Base-by-base conservation (phyloP, 2,888 invertebrate species). In the Zaprionus lineosus region DNA sequence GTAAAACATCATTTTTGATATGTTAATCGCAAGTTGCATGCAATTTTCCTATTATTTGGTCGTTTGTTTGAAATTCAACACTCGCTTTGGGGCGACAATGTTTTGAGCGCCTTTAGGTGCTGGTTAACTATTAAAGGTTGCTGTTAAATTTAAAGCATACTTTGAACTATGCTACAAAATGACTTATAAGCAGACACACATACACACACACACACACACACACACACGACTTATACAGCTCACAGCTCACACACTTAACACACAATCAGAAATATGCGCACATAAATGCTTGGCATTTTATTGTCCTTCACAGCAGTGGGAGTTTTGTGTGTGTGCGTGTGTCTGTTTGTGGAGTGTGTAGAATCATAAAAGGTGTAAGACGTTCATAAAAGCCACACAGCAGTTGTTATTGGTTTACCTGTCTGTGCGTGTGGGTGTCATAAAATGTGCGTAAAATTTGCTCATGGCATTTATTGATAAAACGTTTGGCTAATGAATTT, bases 381-480 rank as follows among this genome's bases (percentile, higher is more conserved):
- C 59, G 40, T 55, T 74, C 63, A 70, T 78, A 84, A 78, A 78
- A 70, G 77, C 78, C 78, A 74, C 44, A 50, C 31, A 57, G 31
- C 24, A 36, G 46, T 44, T 26, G 46, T 43, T 61, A 52, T 72
- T 44, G 46, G 29, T 47, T 43, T 46, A 24, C 8, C 5, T 28
- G 16, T 26, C 11, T 9, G 26, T 41, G 15, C 46, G 47, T 29
- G 18, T 28, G 43, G 24, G 41, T 46, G 82, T 57, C 68, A 74
- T 78, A 82, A 84, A 78, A 78, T 82, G 84, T 82, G 83, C 75
- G 82, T 78, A 82, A 84, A 84, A 84, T 82, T 78, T 82, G 70
- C 83, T 67, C 62, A 57, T 71, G 78, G 83, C 78, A 84, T 84
- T 84, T 78, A 84, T 84, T 77, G 84, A 77, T 78, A 78, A 84